These are phyloP conservation scores for Leucozona laternaria DNA, from an alignment of 2,888 invertebrate species.

Conservation along the genomic window DNA sequence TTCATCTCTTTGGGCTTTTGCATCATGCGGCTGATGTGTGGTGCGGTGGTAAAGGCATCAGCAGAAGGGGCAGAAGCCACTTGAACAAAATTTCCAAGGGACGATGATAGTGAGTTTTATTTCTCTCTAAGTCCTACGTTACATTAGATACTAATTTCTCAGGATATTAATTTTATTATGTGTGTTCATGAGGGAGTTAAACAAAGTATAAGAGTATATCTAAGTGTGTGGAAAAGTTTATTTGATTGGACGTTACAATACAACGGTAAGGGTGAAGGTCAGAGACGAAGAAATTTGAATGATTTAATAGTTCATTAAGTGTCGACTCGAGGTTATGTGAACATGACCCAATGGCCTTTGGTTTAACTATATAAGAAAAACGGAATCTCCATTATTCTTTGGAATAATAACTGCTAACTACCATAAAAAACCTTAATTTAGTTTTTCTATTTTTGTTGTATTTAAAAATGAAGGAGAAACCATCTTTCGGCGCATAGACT, in stretches of 20 bases:
- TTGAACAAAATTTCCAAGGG: slow-evolving; percentile 50
- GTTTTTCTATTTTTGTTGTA: not conserved
- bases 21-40: slow-evolving; percentile 45
- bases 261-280: slow-evolving; percentile 53
- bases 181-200: slow-evolving; percentile 44
- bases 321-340: slow-evolving; percentile 30
- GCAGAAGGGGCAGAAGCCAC: slow-evolving; percentile 29
- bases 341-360: slow-evolving; percentile 16
- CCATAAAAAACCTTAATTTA: not conserved
- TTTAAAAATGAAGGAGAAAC: too few relatives aligned
- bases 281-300: slow-evolving; percentile 24
- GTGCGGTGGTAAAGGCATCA: not conserved
- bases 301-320: slow-evolving; percentile 55
- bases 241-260: slow-evolving; percentile 38
- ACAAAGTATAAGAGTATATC: not conserved
- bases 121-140: slow-evolving; percentile 51
- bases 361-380: not conserved
- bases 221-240: slow-evolving; percentile 31
- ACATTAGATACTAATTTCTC: slow-evolving; percentile 74
- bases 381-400: not conserved
- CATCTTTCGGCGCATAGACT: too few relatives aligned
- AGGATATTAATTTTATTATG: slow-evolving; percentile 73
- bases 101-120: slow-evolving; percentile 55
- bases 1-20: slow-evolving; percentile 73
- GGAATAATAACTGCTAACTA: not conserved